phyloP scores from a whole-genome alignment of 1,140 invertebrate species.

The Elymnias hypermnestra region DNA sequence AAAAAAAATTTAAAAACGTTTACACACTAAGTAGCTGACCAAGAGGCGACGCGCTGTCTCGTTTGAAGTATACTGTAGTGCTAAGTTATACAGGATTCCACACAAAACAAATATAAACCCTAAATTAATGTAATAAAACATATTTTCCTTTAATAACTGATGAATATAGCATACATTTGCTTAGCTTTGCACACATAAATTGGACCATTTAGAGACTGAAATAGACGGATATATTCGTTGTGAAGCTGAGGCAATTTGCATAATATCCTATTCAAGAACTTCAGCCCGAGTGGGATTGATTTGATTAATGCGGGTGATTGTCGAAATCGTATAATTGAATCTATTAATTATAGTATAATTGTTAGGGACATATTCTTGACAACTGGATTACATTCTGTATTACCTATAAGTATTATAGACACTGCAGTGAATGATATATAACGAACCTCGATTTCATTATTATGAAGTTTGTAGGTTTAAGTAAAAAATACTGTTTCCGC shows the following conservation, averaged over 20 bases:
- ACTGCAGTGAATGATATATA: too few relatives aligned
- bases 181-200: too few relatives aligned
- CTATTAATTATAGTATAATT: constrained; percentile 6
- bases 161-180: constrained; percentile 8
- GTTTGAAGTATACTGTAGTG: constrained; percentile 7
- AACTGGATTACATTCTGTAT: too few relatives aligned
- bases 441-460: too few relatives aligned
- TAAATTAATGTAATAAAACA: constrained; percentile 7
- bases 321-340: constrained; percentile 6
- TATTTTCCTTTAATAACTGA: too few relatives aligned
- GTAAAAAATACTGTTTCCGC: too few relatives aligned
- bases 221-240: constrained; percentile 39
- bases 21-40: constrained; percentile 9
- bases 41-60: constrained; percentile 37
- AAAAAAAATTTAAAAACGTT: constrained; percentile 3
- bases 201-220: constrained; percentile 34
- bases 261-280: constrained; percentile 35
- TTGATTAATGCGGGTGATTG: constrained; percentile 5
- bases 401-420: too few relatives aligned
- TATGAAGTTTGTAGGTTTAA: too few relatives aligned
- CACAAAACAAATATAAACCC: constrained; percentile 10
- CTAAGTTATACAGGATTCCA: constrained; percentile 10
- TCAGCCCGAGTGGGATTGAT: constrained; percentile 10
- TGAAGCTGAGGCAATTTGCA: constrained; percentile 31
- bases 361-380: background rate